Evolutionary conservation across 1,140 invertebrate species (phyloP).

Genomic region (Lysiphlebus fabarum): DNA sequence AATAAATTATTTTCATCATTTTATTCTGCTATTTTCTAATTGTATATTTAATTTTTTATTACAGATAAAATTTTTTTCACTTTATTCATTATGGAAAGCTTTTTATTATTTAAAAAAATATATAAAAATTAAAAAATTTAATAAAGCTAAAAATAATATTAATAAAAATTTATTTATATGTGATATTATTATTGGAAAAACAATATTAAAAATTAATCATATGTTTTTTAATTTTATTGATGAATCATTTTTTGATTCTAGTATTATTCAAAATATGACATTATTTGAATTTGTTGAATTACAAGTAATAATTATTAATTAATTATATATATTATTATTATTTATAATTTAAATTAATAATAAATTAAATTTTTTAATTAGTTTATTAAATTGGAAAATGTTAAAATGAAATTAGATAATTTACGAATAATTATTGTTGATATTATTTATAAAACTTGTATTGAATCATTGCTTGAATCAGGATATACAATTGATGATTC

Average conservation of each 20-base stretch:
- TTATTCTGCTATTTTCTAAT: too few relatives aligned
- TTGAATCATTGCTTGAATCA: constrained; percentile 67
- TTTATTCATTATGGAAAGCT: constrained; percentile 77
- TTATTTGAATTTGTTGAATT: constrained; percentile 67
- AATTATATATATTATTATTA: constrained; percentile 1
- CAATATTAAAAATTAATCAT: constrained; percentile 66
- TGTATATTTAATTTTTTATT: too few relatives aligned
- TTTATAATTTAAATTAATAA: background rate
- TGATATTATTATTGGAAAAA: constrained; percentile 67
- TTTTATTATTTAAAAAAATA: constrained; percentile 78
- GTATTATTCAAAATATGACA: constrained; percentile 58
- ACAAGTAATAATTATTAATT: constrained; percentile 52
- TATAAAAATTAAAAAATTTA: constrained; percentile 68
- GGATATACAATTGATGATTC: constrained; percentile 71
- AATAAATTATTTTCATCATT: constrained; percentile 4
- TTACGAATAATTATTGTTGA: constrained; percentile 63
- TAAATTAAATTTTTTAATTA: constrained; percentile 24
- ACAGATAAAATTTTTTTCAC: constrained; percentile 69
- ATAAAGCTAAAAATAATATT: constrained; percentile 58
- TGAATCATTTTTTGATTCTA: constrained; percentile 60
- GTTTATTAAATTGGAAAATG: constrained; percentile 58
- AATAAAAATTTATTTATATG: constrained; percentile 69
- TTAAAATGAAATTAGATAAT: constrained; percentile 57
- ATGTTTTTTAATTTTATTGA: constrained; percentile 67
- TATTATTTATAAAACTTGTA: constrained; percentile 67